A percentile compares a stretch with the other conserved stretches of the same genome.
These are phyloP conservation scores for Cheumatopsyche charites DNA, from an alignment of 1,140 invertebrate genomes.

Conservation along the genomic window DNA sequence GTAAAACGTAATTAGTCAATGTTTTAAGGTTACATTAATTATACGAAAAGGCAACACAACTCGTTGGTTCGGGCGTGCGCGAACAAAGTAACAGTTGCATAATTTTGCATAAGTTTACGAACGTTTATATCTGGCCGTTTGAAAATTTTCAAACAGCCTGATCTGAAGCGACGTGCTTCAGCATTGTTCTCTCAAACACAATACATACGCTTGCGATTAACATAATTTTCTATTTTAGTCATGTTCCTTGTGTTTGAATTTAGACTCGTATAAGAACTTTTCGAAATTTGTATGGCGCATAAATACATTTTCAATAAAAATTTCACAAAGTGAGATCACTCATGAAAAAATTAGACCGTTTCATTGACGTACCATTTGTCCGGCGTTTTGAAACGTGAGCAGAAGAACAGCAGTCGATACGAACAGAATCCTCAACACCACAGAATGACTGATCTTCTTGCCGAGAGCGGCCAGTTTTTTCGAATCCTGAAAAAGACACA, in stretches of 20 bases:
- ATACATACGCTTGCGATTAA: too few species aligned
- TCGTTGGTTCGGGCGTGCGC: not conserved
- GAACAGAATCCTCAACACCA: slow-evolving; percentile 31
- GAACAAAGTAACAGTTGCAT: slow-evolving; percentile 10
- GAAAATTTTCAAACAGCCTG: not conserved
- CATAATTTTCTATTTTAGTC: too few species aligned
- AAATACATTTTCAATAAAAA: too few species aligned
- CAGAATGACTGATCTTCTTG: slow-evolving; percentile 35
- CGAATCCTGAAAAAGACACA: slow-evolving; percentile 26
- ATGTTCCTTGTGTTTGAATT: too few species aligned
- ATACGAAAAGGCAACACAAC: slow-evolving; percentile 11
- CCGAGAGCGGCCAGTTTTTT: slow-evolving; percentile 32
- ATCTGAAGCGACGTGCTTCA: too few species aligned
- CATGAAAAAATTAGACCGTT: too few species aligned
- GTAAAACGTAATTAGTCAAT: not conserved
- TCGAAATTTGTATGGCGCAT: too few species aligned
- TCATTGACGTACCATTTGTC: slow-evolving; percentile 36
- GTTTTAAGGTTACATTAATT: not conserved
- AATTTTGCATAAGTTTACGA: slow-evolving; percentile 14
- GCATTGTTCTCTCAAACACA: too few species aligned
- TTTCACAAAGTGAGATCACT: too few species aligned
- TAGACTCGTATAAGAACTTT: too few species aligned
- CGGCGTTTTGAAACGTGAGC: slow-evolving; percentile 37
- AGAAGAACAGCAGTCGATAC: slow-evolving; percentile 24
- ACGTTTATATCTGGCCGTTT: not conserved